Evolutionary conservation across 2,113 vertebrate species (phyloP).

Genomic region (Seriola rivoliana): DNA sequence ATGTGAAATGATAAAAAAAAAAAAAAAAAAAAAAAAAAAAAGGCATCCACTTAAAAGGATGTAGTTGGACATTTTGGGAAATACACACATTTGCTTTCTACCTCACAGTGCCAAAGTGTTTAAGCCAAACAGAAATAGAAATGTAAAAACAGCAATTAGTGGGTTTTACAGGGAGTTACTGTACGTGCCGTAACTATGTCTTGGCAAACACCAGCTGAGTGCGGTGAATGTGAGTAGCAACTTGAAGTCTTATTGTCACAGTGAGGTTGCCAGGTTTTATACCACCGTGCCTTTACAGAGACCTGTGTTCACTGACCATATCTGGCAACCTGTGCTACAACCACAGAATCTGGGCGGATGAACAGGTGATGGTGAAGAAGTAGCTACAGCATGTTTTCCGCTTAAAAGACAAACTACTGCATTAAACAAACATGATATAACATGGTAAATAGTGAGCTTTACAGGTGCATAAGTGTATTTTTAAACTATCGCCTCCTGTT

Average conservation of each 20-base stretch:
- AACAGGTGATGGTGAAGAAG: background rate
- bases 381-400: background rate
- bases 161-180: background rate
- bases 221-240: background rate
- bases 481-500: too few relatives aligned
- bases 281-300: background rate
- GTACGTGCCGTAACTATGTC: too few relatives aligned
- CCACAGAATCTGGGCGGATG: background rate
- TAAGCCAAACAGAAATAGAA: background rate
- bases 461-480: too few relatives aligned
- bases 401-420: too few relatives aligned
- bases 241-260: too few relatives aligned
- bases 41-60: background rate
- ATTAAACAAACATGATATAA: too few relatives aligned
- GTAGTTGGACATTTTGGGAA: background rate
- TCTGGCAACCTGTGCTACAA: too few relatives aligned
- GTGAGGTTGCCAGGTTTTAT: background rate
- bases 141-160: background rate
- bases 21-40: background rate
- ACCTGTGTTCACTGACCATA: too few relatives aligned
- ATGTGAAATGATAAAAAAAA: background rate
- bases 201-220: too few relatives aligned
- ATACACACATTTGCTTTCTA: background rate
- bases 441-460: too few relatives aligned
- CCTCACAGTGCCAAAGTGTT: background rate